phyloP scores from a whole-genome alignment of 2,113 vertebrate genomes.

The Brachypodius melanocephalos region DNA sequence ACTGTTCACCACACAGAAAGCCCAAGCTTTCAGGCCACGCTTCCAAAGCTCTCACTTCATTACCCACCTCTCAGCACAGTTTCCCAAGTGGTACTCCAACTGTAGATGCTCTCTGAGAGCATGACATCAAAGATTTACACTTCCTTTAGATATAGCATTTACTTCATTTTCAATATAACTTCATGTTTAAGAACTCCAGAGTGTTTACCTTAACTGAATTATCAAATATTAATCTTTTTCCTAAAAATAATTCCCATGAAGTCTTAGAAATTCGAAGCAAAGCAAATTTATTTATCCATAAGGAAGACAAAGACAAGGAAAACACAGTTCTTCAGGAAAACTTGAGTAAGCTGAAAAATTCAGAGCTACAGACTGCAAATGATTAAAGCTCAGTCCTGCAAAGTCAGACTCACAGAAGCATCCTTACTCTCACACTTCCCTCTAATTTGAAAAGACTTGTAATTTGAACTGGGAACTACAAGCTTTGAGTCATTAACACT shows the following conservation, averaged over 20 bases:
- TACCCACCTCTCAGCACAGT: neutral
- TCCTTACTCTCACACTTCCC: neutral
- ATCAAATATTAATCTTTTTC: neutral
- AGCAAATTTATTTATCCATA: neutral
- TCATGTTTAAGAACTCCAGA: neutral
- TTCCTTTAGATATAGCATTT: neutral
- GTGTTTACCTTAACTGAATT: neutral
- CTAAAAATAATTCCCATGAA: neutral
- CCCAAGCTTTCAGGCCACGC: neutral
- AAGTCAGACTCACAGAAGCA: neutral
- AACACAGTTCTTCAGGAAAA: neutral
- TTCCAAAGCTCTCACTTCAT: neutral
- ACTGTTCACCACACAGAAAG: neutral
- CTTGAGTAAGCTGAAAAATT: neutral
- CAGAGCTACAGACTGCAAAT: neutral
- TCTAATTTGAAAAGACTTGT: neutral
- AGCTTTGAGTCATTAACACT: neutral
- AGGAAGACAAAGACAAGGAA: neutral
- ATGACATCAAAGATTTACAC: neutral
- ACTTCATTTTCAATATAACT: neutral
- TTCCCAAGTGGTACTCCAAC: neutral
- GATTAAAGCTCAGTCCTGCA: neutral
- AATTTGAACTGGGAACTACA: neutral
- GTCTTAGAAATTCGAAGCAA: neutral
- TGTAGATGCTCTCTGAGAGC: neutral